These are phyloP conservation scores for Meloidogyne exigua DNA, from an alignment of 1,140 invertebrate genomes.

Conservation along the genomic window DNA sequence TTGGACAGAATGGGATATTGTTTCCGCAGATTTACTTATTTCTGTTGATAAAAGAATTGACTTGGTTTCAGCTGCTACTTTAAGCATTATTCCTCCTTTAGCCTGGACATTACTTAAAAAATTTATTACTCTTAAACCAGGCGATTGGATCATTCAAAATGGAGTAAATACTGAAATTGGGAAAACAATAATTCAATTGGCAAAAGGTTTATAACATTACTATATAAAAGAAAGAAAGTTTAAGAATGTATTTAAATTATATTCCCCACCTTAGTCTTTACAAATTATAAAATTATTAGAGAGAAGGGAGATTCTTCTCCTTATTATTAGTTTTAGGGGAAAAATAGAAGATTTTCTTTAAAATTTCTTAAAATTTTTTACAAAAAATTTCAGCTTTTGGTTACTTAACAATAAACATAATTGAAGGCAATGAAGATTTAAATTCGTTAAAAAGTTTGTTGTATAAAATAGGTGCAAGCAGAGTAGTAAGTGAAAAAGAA, in stretches of 20 bases:
- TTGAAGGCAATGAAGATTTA: constrained; percentile 2
- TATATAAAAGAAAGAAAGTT: no score
- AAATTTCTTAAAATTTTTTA: no score
- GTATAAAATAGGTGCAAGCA: background rate
- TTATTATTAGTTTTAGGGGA: no score
- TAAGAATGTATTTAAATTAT: no score
- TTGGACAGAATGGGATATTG: constrained; percentile 24
- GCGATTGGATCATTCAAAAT: constrained; percentile 21
- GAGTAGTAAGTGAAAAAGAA: constrained; percentile 7
- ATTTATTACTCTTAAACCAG: constrained; percentile 7
- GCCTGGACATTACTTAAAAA: constrained; percentile 9
- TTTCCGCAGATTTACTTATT: background rate
- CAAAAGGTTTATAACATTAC: background rate
- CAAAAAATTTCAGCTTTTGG: constrained; percentile 16
- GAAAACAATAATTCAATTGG: constrained; percentile 8
- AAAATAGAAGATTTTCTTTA: no score
- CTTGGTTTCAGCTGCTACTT: constrained; percentile 9
- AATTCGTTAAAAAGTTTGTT: background rate
- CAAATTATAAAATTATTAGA: no score
- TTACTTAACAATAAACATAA: constrained; percentile 12
- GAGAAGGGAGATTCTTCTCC: no score
- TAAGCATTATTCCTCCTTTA: constrained; percentile 2
- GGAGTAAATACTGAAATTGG: constrained; percentile 15
- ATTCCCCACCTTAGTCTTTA: no score
- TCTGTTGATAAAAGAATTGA: background rate